A percentile compares a stretch with the other conserved stretches of the same genome.
Conservation (phyloP, 2,888 invertebrate species). For the Lucinisca nassula region DNA sequence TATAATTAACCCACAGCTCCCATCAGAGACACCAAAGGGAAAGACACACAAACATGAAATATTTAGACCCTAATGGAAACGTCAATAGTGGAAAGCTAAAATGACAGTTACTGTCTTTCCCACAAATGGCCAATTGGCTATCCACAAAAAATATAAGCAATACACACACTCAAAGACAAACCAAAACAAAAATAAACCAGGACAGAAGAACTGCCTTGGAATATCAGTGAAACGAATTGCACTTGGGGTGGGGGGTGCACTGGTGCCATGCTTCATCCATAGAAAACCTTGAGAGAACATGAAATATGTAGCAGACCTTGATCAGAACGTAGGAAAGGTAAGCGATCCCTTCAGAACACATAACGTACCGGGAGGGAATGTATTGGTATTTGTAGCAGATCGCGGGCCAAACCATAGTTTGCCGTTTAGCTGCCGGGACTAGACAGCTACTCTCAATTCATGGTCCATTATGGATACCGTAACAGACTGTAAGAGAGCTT, state of each 20-base stretch:
- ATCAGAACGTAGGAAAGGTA: background rate
- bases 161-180: background rate
- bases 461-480: background rate
- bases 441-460: background rate
- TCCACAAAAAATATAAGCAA: background rate
- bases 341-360: background rate
- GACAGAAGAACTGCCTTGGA: too few relatives aligned
- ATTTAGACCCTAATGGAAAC: too few relatives aligned
- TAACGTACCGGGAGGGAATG: background rate
- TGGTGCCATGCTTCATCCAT: background rate
- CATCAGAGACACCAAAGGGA: too few relatives aligned
- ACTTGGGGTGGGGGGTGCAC: background rate
- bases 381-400: background rate
- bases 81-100: too few relatives aligned
- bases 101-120: too few relatives aligned
- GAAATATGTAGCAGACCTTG: background rate
- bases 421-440: background rate
- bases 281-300: background rate
- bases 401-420: background rate
- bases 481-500: background rate
- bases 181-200: too few relatives aligned
- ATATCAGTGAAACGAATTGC: too few relatives aligned
- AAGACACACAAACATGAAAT: too few relatives aligned
- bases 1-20: too few relatives aligned
- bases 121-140: too few relatives aligned